Percentiles rank a stretch among this genome's conserved stretches.
phyloP scores from a whole-genome alignment of 1,140 invertebrate genomes.

The Aphis gossypii region DNA sequence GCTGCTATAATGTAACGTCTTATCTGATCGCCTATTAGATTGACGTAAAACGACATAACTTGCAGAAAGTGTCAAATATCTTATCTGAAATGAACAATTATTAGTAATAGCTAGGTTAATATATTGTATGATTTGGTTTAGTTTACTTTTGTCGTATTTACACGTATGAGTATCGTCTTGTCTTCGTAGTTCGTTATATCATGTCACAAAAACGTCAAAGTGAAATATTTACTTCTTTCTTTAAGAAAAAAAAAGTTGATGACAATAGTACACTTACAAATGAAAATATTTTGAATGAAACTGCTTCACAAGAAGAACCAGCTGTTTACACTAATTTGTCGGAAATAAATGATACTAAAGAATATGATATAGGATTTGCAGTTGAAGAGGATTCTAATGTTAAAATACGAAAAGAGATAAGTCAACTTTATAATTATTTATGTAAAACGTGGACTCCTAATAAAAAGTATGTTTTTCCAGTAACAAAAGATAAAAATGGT shows the following conservation, averaged over 20 bases:
- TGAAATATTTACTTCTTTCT: background rate
- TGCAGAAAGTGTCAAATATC: too few relatives aligned
- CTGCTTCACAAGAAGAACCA: background rate
- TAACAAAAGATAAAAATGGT: background rate
- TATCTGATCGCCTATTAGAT: too few relatives aligned
- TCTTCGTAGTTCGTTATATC: background rate
- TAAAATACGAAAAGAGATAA: background rate
- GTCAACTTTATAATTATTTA: conserved; percentile 10
- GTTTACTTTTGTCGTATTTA: too few relatives aligned
- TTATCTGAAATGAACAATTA: too few relatives aligned
- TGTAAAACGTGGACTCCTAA: background rate
- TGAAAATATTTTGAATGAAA: background rate
- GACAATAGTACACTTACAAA: conserved; percentile 5
- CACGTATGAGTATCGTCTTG: too few relatives aligned
- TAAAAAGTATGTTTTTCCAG: background rate
- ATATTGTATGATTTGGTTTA: too few relatives aligned
- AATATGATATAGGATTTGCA: background rate
- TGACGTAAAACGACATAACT: too few relatives aligned
- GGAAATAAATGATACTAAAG: background rate
- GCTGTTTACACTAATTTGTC: background rate
- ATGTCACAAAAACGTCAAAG: background rate
- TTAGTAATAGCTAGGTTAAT: too few relatives aligned
- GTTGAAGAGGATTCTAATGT: background rate
- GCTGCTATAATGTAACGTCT: too few relatives aligned
- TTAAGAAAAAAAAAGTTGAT: conserved; percentile 16